Percentiles rank a stretch among this genome's conserved stretches.
Conservation (phyloP, 1,140 invertebrate genomes). For the Eumeta japonica region DNA sequence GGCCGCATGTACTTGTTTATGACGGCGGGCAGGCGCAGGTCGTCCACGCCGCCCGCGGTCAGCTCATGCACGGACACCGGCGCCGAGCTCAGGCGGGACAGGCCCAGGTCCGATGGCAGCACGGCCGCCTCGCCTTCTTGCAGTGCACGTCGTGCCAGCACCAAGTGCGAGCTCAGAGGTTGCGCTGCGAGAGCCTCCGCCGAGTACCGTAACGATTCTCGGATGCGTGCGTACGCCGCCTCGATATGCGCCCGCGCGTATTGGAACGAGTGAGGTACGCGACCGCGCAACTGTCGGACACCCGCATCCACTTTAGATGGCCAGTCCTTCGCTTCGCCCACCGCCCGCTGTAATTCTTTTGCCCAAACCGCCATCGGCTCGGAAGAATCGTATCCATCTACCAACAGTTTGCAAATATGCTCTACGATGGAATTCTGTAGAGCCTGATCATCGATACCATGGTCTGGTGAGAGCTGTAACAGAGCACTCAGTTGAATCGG, state of each 20-base stretch:
- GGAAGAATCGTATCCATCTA: constrained; percentile 7
- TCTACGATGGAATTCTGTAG: constrained; percentile 20
- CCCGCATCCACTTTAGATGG: constrained; percentile 19
- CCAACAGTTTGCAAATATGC: constrained; percentile 25
- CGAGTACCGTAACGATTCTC: constrained; percentile 12
- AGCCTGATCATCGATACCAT: constrained; percentile 12
- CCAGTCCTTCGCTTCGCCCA: no score
- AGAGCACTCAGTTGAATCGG: constrained; percentile 13
- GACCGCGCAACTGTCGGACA: constrained; percentile 19
- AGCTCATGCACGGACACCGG: no score
- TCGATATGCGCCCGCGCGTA: constrained; percentile 24
- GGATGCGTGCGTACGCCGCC: constrained; percentile 18
- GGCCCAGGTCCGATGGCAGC: constrained; percentile 22
- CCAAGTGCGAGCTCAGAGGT: neutral
- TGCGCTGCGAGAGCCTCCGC: neutral
- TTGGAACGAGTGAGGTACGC: constrained; percentile 27
- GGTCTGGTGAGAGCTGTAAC: constrained; percentile 12
- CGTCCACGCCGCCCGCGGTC: no score
- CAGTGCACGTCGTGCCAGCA: constrained; percentile 3
- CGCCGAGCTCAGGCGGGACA: no score
- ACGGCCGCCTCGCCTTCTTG: no score
- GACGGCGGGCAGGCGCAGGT: no score
- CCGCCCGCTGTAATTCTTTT: no score
- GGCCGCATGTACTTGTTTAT: no score
- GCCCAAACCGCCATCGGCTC: no score